phyloP scores from a whole-genome alignment of 1,140 invertebrate species.

The Campoletis sonorensis region DNA sequence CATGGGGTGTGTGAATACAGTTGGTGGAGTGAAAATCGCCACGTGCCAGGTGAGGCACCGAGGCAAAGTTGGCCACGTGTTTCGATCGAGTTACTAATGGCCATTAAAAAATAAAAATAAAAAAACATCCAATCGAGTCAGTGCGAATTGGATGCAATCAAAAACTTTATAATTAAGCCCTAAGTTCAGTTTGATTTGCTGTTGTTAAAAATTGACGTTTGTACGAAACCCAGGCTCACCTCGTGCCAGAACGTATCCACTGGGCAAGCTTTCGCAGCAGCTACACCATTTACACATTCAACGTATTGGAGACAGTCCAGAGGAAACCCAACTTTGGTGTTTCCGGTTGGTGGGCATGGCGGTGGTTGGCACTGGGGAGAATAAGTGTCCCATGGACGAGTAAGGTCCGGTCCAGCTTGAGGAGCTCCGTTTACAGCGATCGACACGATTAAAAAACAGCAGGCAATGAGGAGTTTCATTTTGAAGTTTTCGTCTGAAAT shows the following conservation, averaged over 20 bases:
- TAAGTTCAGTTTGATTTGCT: neutral
- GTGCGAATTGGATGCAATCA: neutral
- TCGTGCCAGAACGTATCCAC: slow-evolving; percentile 50
- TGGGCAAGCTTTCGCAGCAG: slow-evolving; percentile 35
- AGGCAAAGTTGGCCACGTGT: slow-evolving; percentile 65
- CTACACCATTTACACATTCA: slow-evolving; percentile 37
- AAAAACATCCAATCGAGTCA: neutral
- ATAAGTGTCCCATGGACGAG: neutral
- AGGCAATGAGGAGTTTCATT: slow-evolving; percentile 36
- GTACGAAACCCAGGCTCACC: slow-evolving; percentile 40
- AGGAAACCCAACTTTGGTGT: slow-evolving; percentile 41
- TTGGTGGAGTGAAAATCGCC: slow-evolving; percentile 65
- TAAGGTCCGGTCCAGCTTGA: slow-evolving; percentile 39
- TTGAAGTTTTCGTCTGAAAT: slow-evolving; percentile 9
- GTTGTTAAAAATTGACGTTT: neutral
- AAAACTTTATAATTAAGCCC: neutral
- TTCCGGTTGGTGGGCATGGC: slow-evolving; percentile 41
- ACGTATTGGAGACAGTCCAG: slow-evolving; percentile 53
- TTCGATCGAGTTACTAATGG: slow-evolving; percentile 14
- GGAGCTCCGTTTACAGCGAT: neutral
- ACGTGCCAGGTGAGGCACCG: slow-evolving; percentile 72
- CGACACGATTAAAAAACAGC: slow-evolving; percentile 21
- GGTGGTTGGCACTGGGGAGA: slow-evolving; percentile 39
- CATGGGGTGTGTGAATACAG: neutral
- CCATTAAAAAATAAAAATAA: too few species aligned